Conservation (phyloP, 2,888 invertebrate species). For the Tenthredo scrophulariae region DNA sequence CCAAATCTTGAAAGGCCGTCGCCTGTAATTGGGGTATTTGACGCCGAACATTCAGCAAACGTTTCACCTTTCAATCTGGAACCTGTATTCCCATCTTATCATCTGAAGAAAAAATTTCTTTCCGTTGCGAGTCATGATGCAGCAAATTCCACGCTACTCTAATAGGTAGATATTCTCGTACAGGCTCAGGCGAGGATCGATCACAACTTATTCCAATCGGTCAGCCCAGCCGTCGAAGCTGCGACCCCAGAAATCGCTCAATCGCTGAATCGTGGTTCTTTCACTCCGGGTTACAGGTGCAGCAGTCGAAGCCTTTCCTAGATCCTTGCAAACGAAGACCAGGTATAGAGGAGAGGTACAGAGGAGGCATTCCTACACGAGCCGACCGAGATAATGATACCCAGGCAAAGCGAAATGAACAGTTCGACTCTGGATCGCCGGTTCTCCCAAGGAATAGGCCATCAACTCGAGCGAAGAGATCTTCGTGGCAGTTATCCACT, state of each 20-base stretch:
- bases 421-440: slow-evolving; percentile 56
- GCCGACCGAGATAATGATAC: slow-evolving; percentile 68
- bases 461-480: slow-evolving; percentile 66
- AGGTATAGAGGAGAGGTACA: slow-evolving; percentile 20
- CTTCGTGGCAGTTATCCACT: slow-evolving; percentile 72
- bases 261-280: slow-evolving; percentile 48
- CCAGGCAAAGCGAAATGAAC: slow-evolving; percentile 61
- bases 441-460: slow-evolving; percentile 57
- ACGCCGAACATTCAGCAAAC: slow-evolving; percentile 23
- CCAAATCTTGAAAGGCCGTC: slow-evolving; percentile 40
- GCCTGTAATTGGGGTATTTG: slow-evolving; percentile 44
- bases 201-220: slow-evolving; percentile 47
- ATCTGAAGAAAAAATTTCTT: background rate
- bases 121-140: slow-evolving; percentile 54
- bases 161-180: slow-evolving; percentile 41
- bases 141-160: slow-evolving; percentile 56
- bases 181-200: slow-evolving; percentile 21
- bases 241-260: slow-evolving; percentile 50
- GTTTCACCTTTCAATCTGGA: slow-evolving; percentile 46
- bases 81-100: slow-evolving; percentile 31
- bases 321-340: slow-evolving; percentile 36
- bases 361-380: slow-evolving; percentile 69
- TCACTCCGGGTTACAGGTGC: slow-evolving; percentile 48
- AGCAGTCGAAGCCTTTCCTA: slow-evolving; percentile 39
- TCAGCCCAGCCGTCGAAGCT: slow-evolving; percentile 23